Evolutionary conservation across 1,140 invertebrate species (phyloP).

Genomic region (Brachionus manjavacas): DNA sequence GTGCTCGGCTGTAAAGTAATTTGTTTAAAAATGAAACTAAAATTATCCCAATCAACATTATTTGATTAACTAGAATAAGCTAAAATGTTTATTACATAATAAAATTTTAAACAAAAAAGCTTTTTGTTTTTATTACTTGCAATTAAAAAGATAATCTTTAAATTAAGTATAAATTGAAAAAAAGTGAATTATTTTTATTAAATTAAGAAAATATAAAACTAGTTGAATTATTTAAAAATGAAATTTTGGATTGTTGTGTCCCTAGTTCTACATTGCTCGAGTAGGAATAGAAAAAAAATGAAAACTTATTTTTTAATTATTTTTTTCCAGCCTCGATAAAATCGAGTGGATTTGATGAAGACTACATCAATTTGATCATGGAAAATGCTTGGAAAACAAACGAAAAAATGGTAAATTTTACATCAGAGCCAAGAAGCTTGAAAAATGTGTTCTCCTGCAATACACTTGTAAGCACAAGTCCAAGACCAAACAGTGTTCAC

Average conservation of each 20-base stretch:
- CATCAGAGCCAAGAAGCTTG: not conserved
- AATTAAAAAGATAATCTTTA: not conserved
- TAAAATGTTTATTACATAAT: not conserved
- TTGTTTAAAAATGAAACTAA: not conserved
- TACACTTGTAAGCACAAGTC: not conserved
- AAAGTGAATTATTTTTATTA: not conserved
- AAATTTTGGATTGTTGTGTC: not conserved
- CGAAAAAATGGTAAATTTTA: not conserved
- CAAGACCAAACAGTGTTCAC: conserved; percentile 56
- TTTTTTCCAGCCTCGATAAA: not conserved
- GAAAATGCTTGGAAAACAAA: not conserved
- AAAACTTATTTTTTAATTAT: not conserved
- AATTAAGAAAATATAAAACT: not conserved
- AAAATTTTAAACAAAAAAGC: not conserved
- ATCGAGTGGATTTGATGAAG: conserved; percentile 1
- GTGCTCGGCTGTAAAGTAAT: not conserved
- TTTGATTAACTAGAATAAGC: not conserved
- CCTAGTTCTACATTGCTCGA: not conserved
- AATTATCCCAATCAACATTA: not conserved
- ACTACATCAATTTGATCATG: conserved; percentile 26
- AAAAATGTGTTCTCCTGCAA: not conserved
- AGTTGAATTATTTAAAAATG: not conserved
- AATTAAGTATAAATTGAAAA: not conserved
- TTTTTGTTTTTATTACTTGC: not conserved
- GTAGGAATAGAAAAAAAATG: not conserved